These are phyloP conservation scores for Hipposideros armiger DNA, from an alignment of 2,113 vertebrate species.

Conservation along the genomic window DNA sequence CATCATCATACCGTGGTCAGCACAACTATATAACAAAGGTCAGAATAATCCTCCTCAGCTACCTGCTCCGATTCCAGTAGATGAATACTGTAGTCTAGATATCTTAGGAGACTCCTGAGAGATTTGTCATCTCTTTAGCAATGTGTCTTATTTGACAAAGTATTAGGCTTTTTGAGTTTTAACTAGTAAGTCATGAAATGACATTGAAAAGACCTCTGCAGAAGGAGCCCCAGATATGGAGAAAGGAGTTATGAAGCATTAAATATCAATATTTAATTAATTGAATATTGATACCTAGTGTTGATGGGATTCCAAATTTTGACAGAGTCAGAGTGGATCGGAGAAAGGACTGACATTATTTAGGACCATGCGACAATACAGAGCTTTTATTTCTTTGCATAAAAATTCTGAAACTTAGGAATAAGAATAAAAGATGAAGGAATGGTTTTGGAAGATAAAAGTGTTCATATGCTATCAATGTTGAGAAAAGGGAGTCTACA, in stretches of 20 bases:
- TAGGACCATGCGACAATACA: background rate
- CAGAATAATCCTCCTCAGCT: background rate
- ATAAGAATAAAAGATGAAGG: constrained; percentile 11
- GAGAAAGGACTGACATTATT: constrained; percentile 10
- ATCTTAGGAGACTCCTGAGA: background rate
- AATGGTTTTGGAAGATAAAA: background rate
- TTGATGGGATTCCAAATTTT: constrained; percentile 13
- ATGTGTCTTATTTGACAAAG: background rate
- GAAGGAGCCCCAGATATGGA: background rate
- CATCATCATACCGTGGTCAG: no score
- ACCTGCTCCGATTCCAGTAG: background rate
- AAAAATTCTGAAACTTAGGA: constrained; percentile 44
- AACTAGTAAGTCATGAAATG: background rate
- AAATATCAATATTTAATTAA: constrained; percentile 14
- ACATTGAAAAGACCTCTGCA: background rate
- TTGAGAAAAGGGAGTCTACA: background rate
- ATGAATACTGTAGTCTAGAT: background rate
- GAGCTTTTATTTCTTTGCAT: background rate
- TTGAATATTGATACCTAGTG: background rate
- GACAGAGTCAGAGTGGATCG: background rate
- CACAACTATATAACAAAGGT: background rate
- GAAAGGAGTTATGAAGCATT: background rate
- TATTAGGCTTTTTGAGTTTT: background rate
- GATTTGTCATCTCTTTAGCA: background rate
- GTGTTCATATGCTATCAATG: background rate